Percentiles rank a stretch among this genome's conserved stretches.
Evolutionary conservation across 2,888 invertebrate genomes (phyloP).

Genomic region (Choreutis nemorana): DNA sequence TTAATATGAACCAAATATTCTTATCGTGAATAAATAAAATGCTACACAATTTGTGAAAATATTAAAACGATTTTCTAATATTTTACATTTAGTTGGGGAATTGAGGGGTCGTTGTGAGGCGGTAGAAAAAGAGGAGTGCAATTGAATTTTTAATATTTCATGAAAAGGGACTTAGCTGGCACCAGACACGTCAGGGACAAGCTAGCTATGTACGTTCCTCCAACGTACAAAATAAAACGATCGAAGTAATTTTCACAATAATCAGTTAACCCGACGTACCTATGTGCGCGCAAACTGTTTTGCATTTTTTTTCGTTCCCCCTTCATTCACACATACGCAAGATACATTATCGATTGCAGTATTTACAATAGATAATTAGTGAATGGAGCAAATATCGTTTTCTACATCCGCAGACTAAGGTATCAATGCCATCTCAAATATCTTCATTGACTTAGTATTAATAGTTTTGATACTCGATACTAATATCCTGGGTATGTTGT

Average conservation of each 20-base stretch:
- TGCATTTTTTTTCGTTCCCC: too few species aligned
- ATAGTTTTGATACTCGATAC: slow-evolving; percentile 55
- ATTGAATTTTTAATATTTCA: slow-evolving; percentile 68
- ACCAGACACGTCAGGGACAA: too few species aligned
- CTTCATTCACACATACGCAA: too few species aligned
- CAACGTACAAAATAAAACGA: too few species aligned
- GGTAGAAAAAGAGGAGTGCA: slow-evolving; percentile 66
- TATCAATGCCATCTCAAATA: slow-evolving; percentile 7
- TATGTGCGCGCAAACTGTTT: too few species aligned
- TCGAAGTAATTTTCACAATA: too few species aligned
- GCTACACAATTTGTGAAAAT: slow-evolving; percentile 61
- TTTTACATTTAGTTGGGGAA: slow-evolving; percentile 61
- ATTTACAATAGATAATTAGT: too few species aligned
- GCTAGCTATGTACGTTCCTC: too few species aligned
- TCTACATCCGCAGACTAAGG: too few species aligned
- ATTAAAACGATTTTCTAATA: slow-evolving; percentile 59
- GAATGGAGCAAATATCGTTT: too few species aligned
- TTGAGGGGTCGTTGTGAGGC: slow-evolving; percentile 41
- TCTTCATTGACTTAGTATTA: slow-evolving; percentile 36
- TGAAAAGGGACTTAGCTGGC: slow-evolving; percentile 62
- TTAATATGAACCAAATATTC: neutral
- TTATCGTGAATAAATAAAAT: neutral
- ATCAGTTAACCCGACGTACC: too few species aligned
- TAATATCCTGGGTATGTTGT: slow-evolving; percentile 56
- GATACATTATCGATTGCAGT: too few species aligned